Base-by-base conservation (phyloP, 1,140 invertebrate genomes). In the Scaptomyza graminum region DNA sequence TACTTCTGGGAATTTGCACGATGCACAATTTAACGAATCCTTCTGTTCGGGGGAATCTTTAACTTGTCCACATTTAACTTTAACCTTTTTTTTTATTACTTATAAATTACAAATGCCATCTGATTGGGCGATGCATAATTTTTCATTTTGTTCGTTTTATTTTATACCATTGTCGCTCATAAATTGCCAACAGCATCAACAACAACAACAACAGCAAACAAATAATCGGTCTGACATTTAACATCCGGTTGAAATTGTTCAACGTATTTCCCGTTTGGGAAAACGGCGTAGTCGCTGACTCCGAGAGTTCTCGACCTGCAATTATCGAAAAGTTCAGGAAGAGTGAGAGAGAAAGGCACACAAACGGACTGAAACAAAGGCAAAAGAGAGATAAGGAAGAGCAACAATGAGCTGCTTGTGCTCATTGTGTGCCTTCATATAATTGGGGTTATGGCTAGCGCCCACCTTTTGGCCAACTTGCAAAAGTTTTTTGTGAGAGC, bases 191-290 rank as follows among this genome's bases (percentile, higher is more conserved):
- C 31, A 50, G 44, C 68, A 57, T 13, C 44, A 72, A 67, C 22
- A 74, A 49, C 16, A 57, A 43, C 39, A 67, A 57, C 13, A 51
- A 54, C 41, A 56, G 9, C 39, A 15, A 37, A 43, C 13, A 8
- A 16, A 25, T 12, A 57, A 84, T 80, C 81, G 66, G 73, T 66
- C 73, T 80, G 81, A 87, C 81, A 84, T 81, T 84, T 77, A 77
- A 87, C 81, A 84, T 84, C 81, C 81, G 77, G 64, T 71, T 84
- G 70, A 81, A 84, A 84, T 84, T 87, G 77, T 71, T 71, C 61
- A 87, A 85, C 81, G 80, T 73, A 70, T 66, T 84, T 83, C 76
- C 80, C 51, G 57, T 70, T 51, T 25, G 49, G 28, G 22, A 59
- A 37, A 57, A 43, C 37, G 62, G 62, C 46, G 15, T 43, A 25